Evolutionary conservation across 2,888 invertebrate species (phyloP), one percentile per base, ranked within the genome.

Genomic region (Shargacucullia verbasci): DNA sequence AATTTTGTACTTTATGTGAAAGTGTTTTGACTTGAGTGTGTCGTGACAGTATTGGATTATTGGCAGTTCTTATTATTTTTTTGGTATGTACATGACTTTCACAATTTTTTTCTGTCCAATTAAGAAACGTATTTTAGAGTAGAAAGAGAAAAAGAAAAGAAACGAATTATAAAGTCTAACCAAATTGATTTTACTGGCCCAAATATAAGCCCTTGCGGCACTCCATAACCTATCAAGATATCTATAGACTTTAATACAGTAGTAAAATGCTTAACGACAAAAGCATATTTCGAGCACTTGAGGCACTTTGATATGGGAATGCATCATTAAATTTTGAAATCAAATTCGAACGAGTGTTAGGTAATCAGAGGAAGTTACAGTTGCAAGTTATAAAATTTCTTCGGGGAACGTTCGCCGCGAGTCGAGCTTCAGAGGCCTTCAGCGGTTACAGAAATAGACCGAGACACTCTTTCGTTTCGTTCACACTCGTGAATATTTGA

Each of bases 401-500:
- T 77, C 79, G 74, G 77, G 67, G 76, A 77, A 79, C 84, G 67
- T 70, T 76, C 47, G 83, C 81, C 80, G 80, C 78, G 76, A 76
- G 60, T 60, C 49, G 75, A 78, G 75, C 79, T 83, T 83, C 82
- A 79, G 87, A 87, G 92, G 91, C 92, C 93, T 92, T 92, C 92
- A 83, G 72, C 70, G 62, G 78, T 78, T 87, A 90, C 92, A 84
- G 83, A 92, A 94, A 94, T 94, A 94, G 92, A 85, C 59, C 82
- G 86, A 85, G 88, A 90, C 89, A 69, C 78, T 78, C 70, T 75
- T 76, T 75, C 78, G 89, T 89, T 91, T 90, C 90, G 88, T 91
- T 90, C 91, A 90, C 87, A 89, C 90, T 88, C 85, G 85, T 87
- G 91, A 90, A 91, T 87, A 86, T 88, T 88, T 87, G 87, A 88